phyloP scores from a whole-genome alignment of 2,888 invertebrate genomes.

The Chaitophorus viminalis region DNA sequence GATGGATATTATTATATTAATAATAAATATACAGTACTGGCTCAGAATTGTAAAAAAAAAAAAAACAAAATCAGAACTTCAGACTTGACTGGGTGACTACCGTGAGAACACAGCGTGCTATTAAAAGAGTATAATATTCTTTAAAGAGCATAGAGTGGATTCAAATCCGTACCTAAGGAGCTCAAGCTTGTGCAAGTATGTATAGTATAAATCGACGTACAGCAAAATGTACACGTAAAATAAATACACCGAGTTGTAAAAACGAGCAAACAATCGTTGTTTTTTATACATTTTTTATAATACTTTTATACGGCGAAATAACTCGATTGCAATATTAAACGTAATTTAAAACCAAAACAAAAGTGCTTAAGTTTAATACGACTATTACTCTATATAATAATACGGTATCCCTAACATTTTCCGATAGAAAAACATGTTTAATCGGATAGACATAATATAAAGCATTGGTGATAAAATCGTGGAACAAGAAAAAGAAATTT shows the following conservation, averaged over 20 bases:
- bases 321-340: too few relatives aligned
- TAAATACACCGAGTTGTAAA: neutral
- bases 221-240: neutral
- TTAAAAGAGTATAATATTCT: neutral
- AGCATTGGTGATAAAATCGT: too few relatives aligned
- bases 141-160: neutral
- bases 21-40: slow-evolving; percentile 33
- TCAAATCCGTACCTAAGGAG: neutral
- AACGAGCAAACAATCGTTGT: neutral
- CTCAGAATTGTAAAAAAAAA: neutral
- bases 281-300: too few relatives aligned
- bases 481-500: too few relatives aligned
- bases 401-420: too few relatives aligned
- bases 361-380: too few relatives aligned
- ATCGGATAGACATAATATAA: too few relatives aligned
- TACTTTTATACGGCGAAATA: too few relatives aligned
- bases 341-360: too few relatives aligned
- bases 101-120: neutral
- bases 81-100: slow-evolving; percentile 16
- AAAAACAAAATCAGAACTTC: neutral
- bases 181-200: neutral
- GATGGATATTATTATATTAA: slow-evolving; percentile 32
- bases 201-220: neutral
- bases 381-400: too few relatives aligned
- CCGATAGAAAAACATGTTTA: too few relatives aligned